Conservation (phyloP, 2,113 vertebrate genomes). For the Forbesichthys papilliferus region DNA sequence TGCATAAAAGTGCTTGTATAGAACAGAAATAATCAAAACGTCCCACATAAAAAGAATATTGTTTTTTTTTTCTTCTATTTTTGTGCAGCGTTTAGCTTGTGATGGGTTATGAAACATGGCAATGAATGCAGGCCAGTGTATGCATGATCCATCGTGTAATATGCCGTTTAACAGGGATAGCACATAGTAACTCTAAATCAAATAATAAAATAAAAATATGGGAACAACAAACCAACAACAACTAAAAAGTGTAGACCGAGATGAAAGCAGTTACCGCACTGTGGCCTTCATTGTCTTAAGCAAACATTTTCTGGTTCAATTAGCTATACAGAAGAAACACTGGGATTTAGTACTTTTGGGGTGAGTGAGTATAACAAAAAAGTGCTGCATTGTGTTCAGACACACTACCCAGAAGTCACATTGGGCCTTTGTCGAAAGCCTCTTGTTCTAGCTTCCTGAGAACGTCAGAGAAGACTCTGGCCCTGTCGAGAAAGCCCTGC, state of each 20-base stretch:
- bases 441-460: slow-evolving; percentile 62
- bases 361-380: slow-evolving; percentile 34
- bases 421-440: slow-evolving; percentile 17
- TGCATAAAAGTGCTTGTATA: slow-evolving; percentile 73
- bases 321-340: slow-evolving; percentile 29
- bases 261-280: slow-evolving; percentile 34
- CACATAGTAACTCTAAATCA: slow-evolving; percentile 27
- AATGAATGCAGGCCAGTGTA: slow-evolving; percentile 16
- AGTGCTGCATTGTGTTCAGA: slow-evolving; percentile 61
- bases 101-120: neutral
- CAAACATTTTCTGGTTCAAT: slow-evolving; percentile 48
- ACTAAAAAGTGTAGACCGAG: slow-evolving; percentile 33
- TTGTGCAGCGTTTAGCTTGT: slow-evolving; percentile 45
- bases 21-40: slow-evolving; percentile 54
- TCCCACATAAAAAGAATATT: slow-evolving; percentile 56
- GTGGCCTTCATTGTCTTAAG: slow-evolving; percentile 69
- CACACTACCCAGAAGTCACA: slow-evolving; percentile 23
- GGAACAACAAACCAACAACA: slow-evolving; percentile 44
- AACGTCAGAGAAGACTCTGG: slow-evolving; percentile 16
- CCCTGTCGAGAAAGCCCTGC: too few species aligned
- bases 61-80: slow-evolving; percentile 18
- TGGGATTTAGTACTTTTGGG: slow-evolving; percentile 32
- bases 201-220: slow-evolving; percentile 7
- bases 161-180: slow-evolving; percentile 34
- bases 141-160: neutral